Evolutionary conservation across 2,113 vertebrate genomes (phyloP).

Genomic region (Lagenorhynchus albirostris): DNA sequence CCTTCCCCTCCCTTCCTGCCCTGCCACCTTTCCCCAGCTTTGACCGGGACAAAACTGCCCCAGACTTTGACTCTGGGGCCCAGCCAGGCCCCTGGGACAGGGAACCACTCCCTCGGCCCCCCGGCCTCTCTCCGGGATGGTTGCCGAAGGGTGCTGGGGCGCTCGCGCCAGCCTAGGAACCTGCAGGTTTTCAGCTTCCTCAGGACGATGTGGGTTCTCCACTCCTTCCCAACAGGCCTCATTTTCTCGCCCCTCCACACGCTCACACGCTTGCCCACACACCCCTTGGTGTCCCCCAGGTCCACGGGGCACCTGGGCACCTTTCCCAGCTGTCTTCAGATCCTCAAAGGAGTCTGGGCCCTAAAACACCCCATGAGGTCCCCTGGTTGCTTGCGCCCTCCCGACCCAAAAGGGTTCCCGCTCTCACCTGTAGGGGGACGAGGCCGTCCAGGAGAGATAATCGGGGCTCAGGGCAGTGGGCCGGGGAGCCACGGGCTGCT

Average conservation of each 20-base stretch:
- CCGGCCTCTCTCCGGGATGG: background rate
- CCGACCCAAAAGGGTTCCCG: rapidly evolving
- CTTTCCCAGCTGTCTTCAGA: background rate
- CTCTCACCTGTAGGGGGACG: constrained; percentile 85
- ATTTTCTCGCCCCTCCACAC: background rate
- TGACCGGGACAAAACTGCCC: background rate
- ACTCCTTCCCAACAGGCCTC: background rate
- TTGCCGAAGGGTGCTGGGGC: rapidly evolving
- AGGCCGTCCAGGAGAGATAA: constrained; percentile 85
- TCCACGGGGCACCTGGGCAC: background rate
- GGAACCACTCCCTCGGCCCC: rapidly evolving
- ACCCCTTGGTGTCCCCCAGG: rapidly evolving
- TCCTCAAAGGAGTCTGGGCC: background rate
- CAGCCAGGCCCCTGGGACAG: background rate
- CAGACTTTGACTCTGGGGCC: background rate
- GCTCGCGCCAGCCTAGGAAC: rapidly evolving
- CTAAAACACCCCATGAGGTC: rapidly evolving
- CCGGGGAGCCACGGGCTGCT: constrained; percentile 85
- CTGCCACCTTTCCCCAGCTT: background rate
- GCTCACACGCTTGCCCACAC: background rate
- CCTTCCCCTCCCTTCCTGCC: background rate
- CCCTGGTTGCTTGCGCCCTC: background rate
- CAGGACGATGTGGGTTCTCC: background rate
- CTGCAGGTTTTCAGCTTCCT: background rate
- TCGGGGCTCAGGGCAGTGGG: constrained; percentile 81